These are phyloP conservation scores for Magallana gigas DNA, from an alignment of 1,140 invertebrate genomes.

Conservation along the genomic window DNA sequence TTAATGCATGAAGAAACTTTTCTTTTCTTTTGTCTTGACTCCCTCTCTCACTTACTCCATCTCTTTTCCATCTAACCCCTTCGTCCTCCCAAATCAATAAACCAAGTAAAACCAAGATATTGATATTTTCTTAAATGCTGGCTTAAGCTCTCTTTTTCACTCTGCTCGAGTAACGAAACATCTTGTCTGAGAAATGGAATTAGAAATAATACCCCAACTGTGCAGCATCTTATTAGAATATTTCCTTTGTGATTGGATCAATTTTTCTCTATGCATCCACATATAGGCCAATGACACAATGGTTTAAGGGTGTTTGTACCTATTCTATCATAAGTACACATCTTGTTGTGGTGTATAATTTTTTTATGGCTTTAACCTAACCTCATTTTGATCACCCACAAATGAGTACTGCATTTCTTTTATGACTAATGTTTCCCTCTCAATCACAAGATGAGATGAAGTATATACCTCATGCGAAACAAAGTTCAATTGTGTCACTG, in stretches of 20 bases:
- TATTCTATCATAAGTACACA: not conserved
- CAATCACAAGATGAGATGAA: not conserved
- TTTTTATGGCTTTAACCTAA: not conserved
- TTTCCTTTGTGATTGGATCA: constrained; percentile 19
- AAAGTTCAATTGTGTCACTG: constrained; percentile 18
- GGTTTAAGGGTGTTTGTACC: constrained; percentile 16
- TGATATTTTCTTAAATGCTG: constrained; percentile 31
- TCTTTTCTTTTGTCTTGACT: no score
- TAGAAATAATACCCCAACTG: constrained; percentile 22
- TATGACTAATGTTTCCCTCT: not conserved
- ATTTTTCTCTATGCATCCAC: not conserved
- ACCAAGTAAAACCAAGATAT: constrained; percentile 14
- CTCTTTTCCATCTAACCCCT: no score
- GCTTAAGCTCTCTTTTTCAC: constrained; percentile 14
- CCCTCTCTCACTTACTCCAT: no score
- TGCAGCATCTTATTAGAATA: constrained; percentile 18
- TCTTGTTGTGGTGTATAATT: not conserved
- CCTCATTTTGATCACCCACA: not conserved
- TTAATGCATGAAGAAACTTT: no score
- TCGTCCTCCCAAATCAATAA: constrained; percentile 6
- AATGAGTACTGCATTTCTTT: not conserved
- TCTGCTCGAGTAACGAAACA: constrained; percentile 10
- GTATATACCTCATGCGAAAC: not conserved
- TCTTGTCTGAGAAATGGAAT: constrained; percentile 31
- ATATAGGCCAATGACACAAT: constrained; percentile 19